Conservation (phyloP, 2,797 vertebrate genomes). For the Sebastes matsubarae region DNA sequence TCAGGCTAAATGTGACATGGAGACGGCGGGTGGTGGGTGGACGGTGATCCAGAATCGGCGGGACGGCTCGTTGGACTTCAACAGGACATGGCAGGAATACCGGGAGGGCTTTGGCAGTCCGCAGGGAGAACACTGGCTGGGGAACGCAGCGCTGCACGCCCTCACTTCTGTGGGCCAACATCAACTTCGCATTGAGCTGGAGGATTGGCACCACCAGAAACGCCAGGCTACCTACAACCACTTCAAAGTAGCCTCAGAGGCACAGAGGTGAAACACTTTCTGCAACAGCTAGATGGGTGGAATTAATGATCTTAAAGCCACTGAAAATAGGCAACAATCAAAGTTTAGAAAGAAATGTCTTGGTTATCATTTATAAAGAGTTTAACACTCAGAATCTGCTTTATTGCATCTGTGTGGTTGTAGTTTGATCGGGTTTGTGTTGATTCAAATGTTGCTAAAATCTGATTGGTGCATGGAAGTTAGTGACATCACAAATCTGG, state of each 20-base stretch:
- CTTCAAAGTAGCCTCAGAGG: slow-evolving; percentile 85
- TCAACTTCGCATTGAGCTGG: slow-evolving; percentile 82
- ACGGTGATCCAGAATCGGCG: slow-evolving; percentile 84
- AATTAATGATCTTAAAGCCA: neutral
- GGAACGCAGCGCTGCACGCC: slow-evolving; percentile 79
- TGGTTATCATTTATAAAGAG: neutral
- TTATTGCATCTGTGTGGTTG: neutral
- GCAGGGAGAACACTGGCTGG: slow-evolving; percentile 85
- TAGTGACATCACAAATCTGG: neutral
- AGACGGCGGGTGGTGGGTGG: slow-evolving; percentile 85
- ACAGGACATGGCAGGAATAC: slow-evolving; percentile 87
- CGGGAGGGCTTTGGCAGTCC: slow-evolving; percentile 83
- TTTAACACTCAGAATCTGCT: neutral
- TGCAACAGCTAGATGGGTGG: neutral
- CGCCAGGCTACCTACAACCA: slow-evolving; percentile 83
- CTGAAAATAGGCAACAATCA: neutral
- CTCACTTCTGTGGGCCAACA: slow-evolving; percentile 81
- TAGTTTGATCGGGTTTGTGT: neutral
- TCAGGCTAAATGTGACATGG: slow-evolving; percentile 88
- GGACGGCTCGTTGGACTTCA: slow-evolving; percentile 84
- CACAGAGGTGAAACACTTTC: slow-evolving; percentile 74
- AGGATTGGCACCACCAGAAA: slow-evolving; percentile 86
- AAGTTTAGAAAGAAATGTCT: neutral
- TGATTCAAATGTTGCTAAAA: neutral
- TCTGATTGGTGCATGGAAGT: neutral